Evolutionary conservation across 2,888 invertebrate species (phyloP).

Genomic region (Elaeidobius kamerunicus): DNA sequence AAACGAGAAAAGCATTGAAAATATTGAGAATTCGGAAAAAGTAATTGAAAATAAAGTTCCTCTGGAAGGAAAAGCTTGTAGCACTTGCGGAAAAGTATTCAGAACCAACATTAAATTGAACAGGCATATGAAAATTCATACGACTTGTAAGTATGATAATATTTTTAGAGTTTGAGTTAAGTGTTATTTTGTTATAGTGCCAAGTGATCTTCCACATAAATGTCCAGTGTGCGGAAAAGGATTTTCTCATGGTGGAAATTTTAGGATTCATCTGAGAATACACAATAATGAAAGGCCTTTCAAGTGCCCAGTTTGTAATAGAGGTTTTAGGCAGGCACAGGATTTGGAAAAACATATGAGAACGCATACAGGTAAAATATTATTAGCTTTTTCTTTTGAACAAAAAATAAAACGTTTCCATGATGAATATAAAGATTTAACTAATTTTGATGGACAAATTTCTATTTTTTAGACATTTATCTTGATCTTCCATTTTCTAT

Average conservation of each 20-base stretch:
- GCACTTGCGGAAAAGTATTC: constrained; percentile 47
- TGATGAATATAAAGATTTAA: constrained; percentile 28
- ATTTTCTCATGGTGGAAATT: constrained; percentile 51
- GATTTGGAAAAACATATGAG: constrained; percentile 52
- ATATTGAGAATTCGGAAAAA: constrained; percentile 25
- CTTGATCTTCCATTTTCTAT: no score
- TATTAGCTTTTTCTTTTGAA: not conserved
- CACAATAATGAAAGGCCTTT: constrained; percentile 50
- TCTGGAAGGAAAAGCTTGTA: constrained; percentile 43
- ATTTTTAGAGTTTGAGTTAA: not conserved
- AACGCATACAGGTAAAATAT: constrained; percentile 48
- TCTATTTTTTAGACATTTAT: no score
- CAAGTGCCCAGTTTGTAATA: constrained; percentile 49
- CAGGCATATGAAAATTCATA: constrained; percentile 46
- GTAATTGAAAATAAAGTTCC: not conserved
- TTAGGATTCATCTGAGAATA: constrained; percentile 49
- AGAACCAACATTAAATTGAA: constrained; percentile 46
- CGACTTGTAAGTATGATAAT: constrained; percentile 41
- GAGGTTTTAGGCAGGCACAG: constrained; percentile 50
- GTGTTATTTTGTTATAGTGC: constrained; percentile 12
- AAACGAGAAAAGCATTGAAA: constrained; percentile 29
- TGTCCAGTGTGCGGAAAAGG: constrained; percentile 49
- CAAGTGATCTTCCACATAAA: constrained; percentile 44
- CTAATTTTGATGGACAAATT: no score
- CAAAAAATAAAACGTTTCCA: not conserved